A percentile compares a stretch with the other conserved stretches of the same genome.
Conservation (phyloP, 2,113 vertebrate species). For the Zapornia atra region DNA sequence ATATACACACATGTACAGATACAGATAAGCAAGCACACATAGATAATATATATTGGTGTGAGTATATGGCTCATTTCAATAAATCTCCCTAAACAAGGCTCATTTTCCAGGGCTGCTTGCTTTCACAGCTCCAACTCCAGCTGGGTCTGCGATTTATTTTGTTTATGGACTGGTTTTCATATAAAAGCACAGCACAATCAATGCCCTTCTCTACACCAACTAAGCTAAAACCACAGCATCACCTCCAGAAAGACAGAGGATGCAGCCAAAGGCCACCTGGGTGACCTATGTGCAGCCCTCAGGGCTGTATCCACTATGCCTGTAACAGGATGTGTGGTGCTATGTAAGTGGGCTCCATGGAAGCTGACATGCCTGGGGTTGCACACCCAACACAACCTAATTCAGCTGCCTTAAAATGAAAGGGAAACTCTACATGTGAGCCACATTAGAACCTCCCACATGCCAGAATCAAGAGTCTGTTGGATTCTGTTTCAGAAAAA, state of each 20-base stretch:
- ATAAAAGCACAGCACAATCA: not conserved
- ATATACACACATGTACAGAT: not conserved
- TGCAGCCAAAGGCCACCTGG: not conserved
- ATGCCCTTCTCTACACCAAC: not conserved
- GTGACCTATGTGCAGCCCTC: not conserved
- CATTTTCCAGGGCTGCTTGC: not conserved
- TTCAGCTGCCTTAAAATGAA: not conserved
- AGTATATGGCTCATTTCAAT: not conserved
- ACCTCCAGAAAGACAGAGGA: not conserved
- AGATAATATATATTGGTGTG: rapidly evolving
- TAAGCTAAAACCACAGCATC: not conserved
- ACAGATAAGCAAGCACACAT: not conserved
- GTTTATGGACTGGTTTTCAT: not conserved
- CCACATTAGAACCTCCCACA: not conserved
- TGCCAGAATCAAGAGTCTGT: not conserved
- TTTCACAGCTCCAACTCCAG: not conserved
- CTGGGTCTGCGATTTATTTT: not conserved
- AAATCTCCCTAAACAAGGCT: slow-evolving; percentile 1
- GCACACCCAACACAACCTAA: not conserved
- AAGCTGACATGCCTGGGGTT: not conserved
- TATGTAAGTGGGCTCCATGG: not conserved
- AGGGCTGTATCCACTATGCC: not conserved
- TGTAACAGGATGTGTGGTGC: not conserved
- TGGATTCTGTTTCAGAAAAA: not conserved
- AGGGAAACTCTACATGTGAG: not conserved